Percentiles rank a stretch among this genome's conserved stretches.
phyloP scores from a whole-genome alignment of 1,140 invertebrate species.

The Plutomurus gul region DNA sequence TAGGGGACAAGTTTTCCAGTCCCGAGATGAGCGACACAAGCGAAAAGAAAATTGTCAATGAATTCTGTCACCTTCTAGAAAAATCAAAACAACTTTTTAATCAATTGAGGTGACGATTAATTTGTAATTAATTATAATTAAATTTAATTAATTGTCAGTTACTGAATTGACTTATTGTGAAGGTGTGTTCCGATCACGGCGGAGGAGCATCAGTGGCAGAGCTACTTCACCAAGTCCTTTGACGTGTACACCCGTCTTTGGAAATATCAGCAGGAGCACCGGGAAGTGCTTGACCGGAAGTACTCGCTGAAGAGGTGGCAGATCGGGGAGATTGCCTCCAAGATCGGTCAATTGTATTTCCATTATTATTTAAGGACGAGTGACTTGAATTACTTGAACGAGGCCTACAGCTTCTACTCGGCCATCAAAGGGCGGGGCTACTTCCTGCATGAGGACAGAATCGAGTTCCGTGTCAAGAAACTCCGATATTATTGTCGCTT shows the following conservation, averaged over 20 bases:
- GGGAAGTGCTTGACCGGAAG: background rate
- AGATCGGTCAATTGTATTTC: conserved; percentile 98
- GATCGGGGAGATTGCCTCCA: conserved; percentile 97
- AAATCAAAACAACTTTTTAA: conserved; percentile 98
- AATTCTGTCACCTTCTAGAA: conserved; percentile 94
- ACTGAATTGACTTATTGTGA: background rate
- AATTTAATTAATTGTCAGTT: background rate
- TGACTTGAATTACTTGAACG: conserved; percentile 94
- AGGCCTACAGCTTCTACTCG: conserved; percentile 94
- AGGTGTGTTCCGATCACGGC: background rate
- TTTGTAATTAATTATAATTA: background rate
- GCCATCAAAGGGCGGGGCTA: conserved; percentile 92
- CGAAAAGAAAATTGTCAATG: conserved; percentile 91
- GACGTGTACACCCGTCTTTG: conserved; percentile 98
- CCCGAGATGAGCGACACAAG: background rate
- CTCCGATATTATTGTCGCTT: conserved; percentile 94
- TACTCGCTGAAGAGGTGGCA: conserved; percentile 86
- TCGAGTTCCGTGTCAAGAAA: conserved; percentile 97
- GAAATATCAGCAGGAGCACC: conserved; percentile 86
- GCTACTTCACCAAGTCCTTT: conserved; percentile 95
- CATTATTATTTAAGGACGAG: conserved; percentile 88
- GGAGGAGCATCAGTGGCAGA: conserved; percentile 90
- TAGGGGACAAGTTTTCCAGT: background rate
- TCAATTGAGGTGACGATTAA: conserved; percentile 75
- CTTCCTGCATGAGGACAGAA: conserved; percentile 62